Conservation (phyloP, 2,113 vertebrate species). For the Albula goreensis region DNA sequence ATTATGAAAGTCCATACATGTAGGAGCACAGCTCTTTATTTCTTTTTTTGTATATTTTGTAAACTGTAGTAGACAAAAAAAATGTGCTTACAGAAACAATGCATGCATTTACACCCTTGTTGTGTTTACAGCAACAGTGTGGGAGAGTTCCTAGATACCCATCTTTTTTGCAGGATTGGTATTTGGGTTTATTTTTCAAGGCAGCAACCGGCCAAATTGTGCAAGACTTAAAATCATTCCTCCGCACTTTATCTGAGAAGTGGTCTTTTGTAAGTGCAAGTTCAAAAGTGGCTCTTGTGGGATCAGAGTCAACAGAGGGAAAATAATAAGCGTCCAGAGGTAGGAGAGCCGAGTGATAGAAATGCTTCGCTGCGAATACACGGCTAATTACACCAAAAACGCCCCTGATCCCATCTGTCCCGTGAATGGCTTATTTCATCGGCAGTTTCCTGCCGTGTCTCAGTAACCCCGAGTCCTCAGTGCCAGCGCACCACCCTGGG, state of each 20-base stretch:
- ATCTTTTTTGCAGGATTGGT: slow-evolving; percentile 58
- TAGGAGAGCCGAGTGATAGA: slow-evolving; percentile 60
- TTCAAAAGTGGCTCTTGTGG: slow-evolving; percentile 67
- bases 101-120: slow-evolving; percentile 32
- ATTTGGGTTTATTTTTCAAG: slow-evolving; percentile 68
- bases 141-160: slow-evolving; percentile 69
- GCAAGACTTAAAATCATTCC: slow-evolving; percentile 63
- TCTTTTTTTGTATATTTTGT: not conserved
- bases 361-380: slow-evolving; percentile 59
- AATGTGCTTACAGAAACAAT: slow-evolving; percentile 37
- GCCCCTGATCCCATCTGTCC: slow-evolving; percentile 64
- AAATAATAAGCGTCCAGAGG: slow-evolving; percentile 42
- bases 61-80: not conserved
- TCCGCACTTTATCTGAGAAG: slow-evolving; percentile 57
- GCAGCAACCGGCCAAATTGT: slow-evolving; percentile 61
- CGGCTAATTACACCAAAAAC: slow-evolving; percentile 67
- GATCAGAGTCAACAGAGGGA: slow-evolving; percentile 53
- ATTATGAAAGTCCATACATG: not conserved
- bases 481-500: slow-evolving; percentile 8
- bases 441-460: slow-evolving; percentile 48
- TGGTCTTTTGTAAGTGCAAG: slow-evolving; percentile 58
- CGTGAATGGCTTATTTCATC: slow-evolving; percentile 66
- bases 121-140: slow-evolving; percentile 54
- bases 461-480: slow-evolving; percentile 3
- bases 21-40: not conserved